Conservation (phyloP, 2,888 invertebrate genomes). For the Pristionchus arcanus region DNA sequence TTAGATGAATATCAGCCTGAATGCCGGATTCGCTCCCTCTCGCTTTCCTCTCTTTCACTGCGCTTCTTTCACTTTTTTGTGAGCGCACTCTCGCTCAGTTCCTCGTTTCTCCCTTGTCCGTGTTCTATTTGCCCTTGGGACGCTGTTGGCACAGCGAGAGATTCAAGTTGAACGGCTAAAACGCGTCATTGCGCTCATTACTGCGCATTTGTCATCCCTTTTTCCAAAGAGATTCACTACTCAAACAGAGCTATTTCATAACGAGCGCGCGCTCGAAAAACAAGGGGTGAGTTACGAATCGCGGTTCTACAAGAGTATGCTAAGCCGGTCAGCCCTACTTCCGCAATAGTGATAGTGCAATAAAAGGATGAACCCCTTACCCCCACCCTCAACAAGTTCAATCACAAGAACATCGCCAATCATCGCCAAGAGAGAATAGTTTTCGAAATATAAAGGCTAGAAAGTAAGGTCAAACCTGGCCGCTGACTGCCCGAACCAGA, state of each 20-base stretch:
- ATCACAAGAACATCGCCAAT: too few relatives aligned
- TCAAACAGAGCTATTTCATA: slow-evolving; percentile 15
- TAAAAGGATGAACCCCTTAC: too few relatives aligned
- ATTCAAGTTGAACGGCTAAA: neutral
- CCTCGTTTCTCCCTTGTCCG: slow-evolving; percentile 13
- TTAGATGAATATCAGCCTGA: slow-evolving; percentile 3
- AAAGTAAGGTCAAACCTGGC: neutral
- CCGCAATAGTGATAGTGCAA: neutral
- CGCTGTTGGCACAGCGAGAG: neutral
- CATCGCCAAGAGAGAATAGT: too few relatives aligned
- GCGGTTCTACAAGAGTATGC: neutral
- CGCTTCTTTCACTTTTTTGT: slow-evolving; percentile 30
- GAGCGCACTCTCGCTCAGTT: slow-evolving; percentile 12
- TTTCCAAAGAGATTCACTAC: neutral
- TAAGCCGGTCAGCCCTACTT: neutral
- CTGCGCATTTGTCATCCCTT: neutral
- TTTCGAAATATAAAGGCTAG: too few relatives aligned
- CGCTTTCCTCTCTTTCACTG: slow-evolving; percentile 15
- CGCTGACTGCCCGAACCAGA: slow-evolving; percentile 40
- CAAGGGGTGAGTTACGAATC: neutral
- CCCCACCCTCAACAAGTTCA: too few relatives aligned
- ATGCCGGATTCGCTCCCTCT: neutral
- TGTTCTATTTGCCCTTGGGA: slow-evolving; percentile 17
- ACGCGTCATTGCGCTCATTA: neutral
- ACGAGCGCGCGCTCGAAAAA: neutral